Percentiles rank a stretch among this genome's conserved stretches.
phyloP scores from a whole-genome alignment of 1,140 invertebrate genomes.

The Tetramorium alpestre region DNA sequence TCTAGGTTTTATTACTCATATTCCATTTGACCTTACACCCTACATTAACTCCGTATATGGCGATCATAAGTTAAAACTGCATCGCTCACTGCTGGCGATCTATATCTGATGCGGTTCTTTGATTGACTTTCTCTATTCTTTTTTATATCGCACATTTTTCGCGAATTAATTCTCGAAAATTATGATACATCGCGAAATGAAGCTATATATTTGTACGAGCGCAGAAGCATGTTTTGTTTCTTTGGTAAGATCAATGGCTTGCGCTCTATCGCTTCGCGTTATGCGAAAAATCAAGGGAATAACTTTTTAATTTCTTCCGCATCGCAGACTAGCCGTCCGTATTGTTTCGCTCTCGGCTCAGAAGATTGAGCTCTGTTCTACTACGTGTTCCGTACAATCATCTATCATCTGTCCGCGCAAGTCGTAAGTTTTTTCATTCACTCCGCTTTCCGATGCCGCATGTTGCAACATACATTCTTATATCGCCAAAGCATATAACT shows the following conservation, averaged over 20 bases:
- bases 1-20: slow-evolving; percentile 19
- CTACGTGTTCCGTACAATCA: slow-evolving; percentile 14
- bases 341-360: slow-evolving; percentile 14
- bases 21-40: slow-evolving; percentile 5
- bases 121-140: neutral
- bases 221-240: neutral
- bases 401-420: slow-evolving; percentile 31
- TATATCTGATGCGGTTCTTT: neutral
- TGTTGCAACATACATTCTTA: slow-evolving; percentile 40
- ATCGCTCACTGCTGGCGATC: neutral
- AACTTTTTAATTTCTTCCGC: slow-evolving; percentile 52
- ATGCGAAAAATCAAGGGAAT: slow-evolving; percentile 42
- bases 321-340: slow-evolving; percentile 15
- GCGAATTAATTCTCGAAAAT: neutral
- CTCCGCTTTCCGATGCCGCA: slow-evolving; percentile 18
- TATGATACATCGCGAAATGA: slow-evolving; percentile 1
- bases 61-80: neutral
- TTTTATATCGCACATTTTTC: neutral
- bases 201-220: neutral
- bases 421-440: slow-evolving; percentile 50
- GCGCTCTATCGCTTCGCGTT: slow-evolving; percentile 19
- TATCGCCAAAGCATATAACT: slow-evolving; percentile 38
- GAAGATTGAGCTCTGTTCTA: slow-evolving; percentile 44
- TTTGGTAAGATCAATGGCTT: slow-evolving; percentile 20
- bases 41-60: neutral